phyloP scores from a whole-genome alignment of 2,797 vertebrate genomes.

The Rhinatrema bivittatum region DNA sequence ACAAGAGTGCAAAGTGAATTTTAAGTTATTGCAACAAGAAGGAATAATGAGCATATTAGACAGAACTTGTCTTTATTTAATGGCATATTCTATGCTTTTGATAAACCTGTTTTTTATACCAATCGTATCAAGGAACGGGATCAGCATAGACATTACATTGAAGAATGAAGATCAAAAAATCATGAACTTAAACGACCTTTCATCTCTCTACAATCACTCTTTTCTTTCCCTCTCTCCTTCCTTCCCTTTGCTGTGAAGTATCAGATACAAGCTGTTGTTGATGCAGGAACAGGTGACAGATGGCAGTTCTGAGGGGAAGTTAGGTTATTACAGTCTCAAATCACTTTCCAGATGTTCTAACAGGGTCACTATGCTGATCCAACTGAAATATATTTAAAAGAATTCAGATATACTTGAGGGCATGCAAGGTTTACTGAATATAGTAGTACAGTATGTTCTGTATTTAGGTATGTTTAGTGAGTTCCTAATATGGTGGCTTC shows the following conservation, averaged over 20 bases:
- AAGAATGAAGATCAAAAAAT: too few species aligned
- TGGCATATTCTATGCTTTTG: too few species aligned
- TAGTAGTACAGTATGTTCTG: neutral
- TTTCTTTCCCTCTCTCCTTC: neutral
- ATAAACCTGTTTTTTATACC: too few species aligned
- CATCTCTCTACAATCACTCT: neutral
- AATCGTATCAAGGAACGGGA: too few species aligned
- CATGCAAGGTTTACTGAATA: constrained; percentile 4
- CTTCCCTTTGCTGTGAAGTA: neutral
- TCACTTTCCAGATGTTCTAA: constrained; percentile 13
- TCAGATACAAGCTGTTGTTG: neutral
- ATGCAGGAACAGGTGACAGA: neutral
- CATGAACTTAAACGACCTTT: neutral
- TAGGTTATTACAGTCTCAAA: neutral
- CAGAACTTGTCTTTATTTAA: too few species aligned
- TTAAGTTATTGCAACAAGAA: too few species aligned
- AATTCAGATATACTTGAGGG: fast-evolving
- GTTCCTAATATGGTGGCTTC: too few species aligned
- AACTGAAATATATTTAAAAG: neutral
- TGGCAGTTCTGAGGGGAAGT: constrained; percentile 4
- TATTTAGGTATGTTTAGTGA: neutral
- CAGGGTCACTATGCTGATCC: neutral
- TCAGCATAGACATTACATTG: too few species aligned
- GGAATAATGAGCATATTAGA: too few species aligned
- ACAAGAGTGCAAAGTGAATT: too few species aligned